phyloP scores from a whole-genome alignment of 2,797 vertebrate genomes.

The Brachyalestes nurse region DNA sequence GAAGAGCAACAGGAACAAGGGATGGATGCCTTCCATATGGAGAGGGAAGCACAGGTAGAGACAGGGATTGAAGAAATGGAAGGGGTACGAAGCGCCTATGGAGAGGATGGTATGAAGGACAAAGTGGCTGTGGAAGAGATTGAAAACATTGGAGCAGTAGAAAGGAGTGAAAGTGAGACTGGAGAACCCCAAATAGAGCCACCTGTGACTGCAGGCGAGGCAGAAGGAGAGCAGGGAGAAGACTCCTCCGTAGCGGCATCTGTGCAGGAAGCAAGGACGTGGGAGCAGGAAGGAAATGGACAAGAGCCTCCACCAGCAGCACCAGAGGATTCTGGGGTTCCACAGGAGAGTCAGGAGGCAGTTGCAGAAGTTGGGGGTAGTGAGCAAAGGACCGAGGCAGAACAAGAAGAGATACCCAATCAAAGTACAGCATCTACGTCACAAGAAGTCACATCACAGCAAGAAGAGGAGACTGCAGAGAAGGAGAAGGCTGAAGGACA shows the following conservation, averaged over 20 bases:
- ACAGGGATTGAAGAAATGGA: constrained; percentile 76
- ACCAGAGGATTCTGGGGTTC: constrained; percentile 46
- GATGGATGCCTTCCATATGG: constrained; percentile 61
- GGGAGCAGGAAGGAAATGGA: constrained; percentile 57
- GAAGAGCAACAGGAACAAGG: constrained; percentile 56
- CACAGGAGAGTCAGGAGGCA: constrained; percentile 52
- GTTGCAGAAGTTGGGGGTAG: constrained; percentile 49
- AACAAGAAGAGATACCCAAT: constrained; percentile 49
- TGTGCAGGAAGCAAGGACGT: constrained; percentile 46
- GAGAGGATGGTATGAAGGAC: constrained; percentile 72
- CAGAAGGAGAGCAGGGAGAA: constrained; percentile 66
- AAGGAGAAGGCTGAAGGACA: constrained; percentile 12
- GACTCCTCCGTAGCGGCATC: constrained; percentile 42
- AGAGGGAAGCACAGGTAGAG: constrained; percentile 64
- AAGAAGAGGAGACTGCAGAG: constrained; percentile 4
- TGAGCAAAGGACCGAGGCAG: constrained; percentile 32
- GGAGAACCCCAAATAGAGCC: constrained; percentile 65
- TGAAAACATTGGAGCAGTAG: constrained; percentile 68
- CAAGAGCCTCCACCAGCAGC: constrained; percentile 42
- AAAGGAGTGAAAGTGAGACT: constrained; percentile 56
- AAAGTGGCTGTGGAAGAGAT: constrained; percentile 80
- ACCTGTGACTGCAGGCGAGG: constrained; percentile 69
- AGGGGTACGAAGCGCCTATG: constrained; percentile 60
- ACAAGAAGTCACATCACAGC: constrained; percentile 31
- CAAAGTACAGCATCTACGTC: constrained; percentile 20